A percentile compares a stretch with the other conserved stretches of the same genome.
Conservation (phyloP, 2,113 vertebrate genomes). For the Hemibagrus wyckioides region DNA sequence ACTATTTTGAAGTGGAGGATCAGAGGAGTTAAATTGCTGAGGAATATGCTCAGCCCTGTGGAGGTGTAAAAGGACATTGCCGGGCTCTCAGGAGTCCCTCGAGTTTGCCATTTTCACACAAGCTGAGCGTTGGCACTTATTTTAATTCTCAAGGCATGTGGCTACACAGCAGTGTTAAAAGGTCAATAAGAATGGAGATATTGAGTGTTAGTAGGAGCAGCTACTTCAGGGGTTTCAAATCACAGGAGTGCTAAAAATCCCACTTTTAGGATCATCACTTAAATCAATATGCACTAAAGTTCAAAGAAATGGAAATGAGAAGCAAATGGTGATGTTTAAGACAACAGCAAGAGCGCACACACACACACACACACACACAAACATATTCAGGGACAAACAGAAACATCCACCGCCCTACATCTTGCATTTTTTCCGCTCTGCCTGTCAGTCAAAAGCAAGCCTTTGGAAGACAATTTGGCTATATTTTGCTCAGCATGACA, state of each 20-base stretch:
- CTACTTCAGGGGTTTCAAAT: constrained; percentile 38
- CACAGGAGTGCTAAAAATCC: constrained; percentile 38
- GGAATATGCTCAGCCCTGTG: constrained; percentile 9
- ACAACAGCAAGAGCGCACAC: not conserved
- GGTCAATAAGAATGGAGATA: constrained; percentile 54
- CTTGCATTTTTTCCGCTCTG: constrained; percentile 69
- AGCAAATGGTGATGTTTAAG: constrained; percentile 6
- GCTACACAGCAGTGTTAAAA: constrained; percentile 47
- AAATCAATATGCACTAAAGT: not conserved
- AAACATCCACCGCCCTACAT: constrained; percentile 58
- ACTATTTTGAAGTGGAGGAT: constrained; percentile 5
- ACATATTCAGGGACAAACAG: constrained; percentile 28
- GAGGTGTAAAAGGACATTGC: constrained; percentile 27
- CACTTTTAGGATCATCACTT: constrained; percentile 23
- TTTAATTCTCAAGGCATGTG: constrained; percentile 38
- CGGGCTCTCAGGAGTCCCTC: constrained; percentile 34
- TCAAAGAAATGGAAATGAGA: constrained; percentile 9
- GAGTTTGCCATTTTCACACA: constrained; percentile 43
- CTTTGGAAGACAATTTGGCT: constrained; percentile 80
- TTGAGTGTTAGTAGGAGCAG: constrained; percentile 52
- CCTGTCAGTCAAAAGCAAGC: constrained; percentile 76
- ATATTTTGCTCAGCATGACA: constrained; percentile 86
- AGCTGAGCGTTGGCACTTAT: constrained; percentile 47
- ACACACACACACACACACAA: constrained; percentile 18
- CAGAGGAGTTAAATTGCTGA: not conserved